Conservation (phyloP, 2,113 vertebrate genomes). For the Atrichornis clamosus region DNA sequence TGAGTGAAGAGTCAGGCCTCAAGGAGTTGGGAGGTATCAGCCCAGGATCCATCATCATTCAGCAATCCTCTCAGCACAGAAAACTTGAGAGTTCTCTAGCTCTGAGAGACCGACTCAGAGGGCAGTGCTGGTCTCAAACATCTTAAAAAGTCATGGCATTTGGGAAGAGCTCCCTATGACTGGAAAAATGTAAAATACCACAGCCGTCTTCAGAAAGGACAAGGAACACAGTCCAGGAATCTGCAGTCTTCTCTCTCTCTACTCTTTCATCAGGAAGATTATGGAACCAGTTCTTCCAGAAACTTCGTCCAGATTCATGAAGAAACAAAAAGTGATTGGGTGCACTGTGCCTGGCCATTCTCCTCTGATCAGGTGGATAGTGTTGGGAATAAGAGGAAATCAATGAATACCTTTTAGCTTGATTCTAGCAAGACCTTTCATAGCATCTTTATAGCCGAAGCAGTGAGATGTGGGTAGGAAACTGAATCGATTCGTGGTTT, state of each 20-base stretch:
- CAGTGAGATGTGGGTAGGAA: not conserved
- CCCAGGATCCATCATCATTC: accelerated
- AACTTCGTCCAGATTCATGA: not conserved
- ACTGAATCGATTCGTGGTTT: not conserved
- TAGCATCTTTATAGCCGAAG: not conserved
- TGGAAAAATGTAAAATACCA: not conserved
- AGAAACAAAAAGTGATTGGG: not conserved
- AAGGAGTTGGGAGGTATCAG: not conserved
- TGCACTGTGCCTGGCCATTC: not conserved
- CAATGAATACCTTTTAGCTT: not conserved
- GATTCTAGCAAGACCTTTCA: not conserved
- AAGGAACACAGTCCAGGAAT: not conserved
- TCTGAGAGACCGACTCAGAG: no score
- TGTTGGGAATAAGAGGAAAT: not conserved
- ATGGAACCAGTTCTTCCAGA: not conserved
- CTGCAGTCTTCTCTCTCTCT: not conserved
- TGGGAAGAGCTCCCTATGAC: not conserved
- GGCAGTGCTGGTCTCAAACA: not conserved
- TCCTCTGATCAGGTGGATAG: not conserved
- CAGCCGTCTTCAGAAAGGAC: not conserved
- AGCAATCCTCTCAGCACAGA: not conserved
- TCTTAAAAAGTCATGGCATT: not conserved
- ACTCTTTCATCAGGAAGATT: not conserved
- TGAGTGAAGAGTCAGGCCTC: no score
- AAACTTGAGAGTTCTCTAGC: no score